Base-by-base conservation (phyloP, 1,140 invertebrate genomes). In the Aphis craccivora region DNA sequence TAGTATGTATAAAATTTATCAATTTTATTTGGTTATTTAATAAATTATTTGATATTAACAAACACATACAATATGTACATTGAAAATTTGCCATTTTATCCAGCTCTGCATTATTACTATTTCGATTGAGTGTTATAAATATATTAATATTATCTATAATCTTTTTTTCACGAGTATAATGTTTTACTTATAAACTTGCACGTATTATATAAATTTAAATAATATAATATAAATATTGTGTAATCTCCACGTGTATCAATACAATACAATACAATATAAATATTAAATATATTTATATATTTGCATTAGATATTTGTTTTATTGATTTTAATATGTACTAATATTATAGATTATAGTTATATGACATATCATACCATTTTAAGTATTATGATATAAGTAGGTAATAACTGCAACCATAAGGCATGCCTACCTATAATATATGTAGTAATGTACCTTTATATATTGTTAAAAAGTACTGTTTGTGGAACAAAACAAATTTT, bases 341-440 rank as follows among this genome's bases (percentile, higher is more conserved):
- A 88, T 88, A 35, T 51, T n/a, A 18, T 88, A 88, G n/a, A 89
- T 25, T 55, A 37, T 55, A 89, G 45, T 88, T 48, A 8, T 51
- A 88, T 35, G 88, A 89, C 35, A 89, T 55, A 89, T 89, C n/a
- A 37, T 92, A 92, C 90, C 90, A 81, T 81, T 92, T 83, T 92
- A 83, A 92, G 90, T 92, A 92, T 92, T 92, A 92, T 51, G 9
- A 83, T 37, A 81, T 81, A 55, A 20, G 90, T 92, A 37, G 67
- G 67, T 43, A 83, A 83, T 91, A 76, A 91, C 23, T 55, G 30
- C 53, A 9, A 90, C n/a, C 37, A 67, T 30, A n/a, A 25, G 37
- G 37, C 5, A 43, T 90, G 7, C 53, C 55, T 67, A 90, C 55
- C 53, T 60, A 60, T 90, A n/a, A 67, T 67, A 11, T 90, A 67